These are phyloP conservation scores for Prinia subflava DNA, from an alignment of 2,113 vertebrate species.

Conservation along the genomic window DNA sequence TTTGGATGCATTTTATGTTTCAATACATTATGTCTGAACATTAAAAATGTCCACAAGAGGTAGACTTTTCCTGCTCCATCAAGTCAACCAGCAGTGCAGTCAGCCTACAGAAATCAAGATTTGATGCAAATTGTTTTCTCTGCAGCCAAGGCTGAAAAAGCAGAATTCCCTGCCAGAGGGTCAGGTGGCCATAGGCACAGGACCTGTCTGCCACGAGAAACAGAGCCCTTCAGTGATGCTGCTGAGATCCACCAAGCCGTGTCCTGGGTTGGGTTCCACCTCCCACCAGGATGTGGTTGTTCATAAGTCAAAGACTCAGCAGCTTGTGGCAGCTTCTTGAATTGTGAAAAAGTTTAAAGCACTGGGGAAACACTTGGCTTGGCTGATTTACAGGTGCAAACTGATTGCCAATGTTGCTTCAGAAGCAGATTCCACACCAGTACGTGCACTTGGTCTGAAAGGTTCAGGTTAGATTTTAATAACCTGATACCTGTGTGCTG, in stretches of 20 bases:
- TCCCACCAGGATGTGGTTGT: not conserved
- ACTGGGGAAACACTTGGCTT: not conserved
- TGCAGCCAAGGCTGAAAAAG: not conserved
- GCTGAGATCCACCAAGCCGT: not conserved
- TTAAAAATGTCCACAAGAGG: not conserved
- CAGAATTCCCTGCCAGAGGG: not conserved
- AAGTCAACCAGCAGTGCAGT: not conserved
- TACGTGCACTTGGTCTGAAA: not conserved
- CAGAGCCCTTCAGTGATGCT: not conserved
- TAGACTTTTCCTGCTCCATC: not conserved
- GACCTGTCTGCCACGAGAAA: not conserved
- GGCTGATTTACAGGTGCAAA: not conserved
- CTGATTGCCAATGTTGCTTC: not conserved
- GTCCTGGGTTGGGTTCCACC: too few species aligned
- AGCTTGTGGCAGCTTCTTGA: not conserved
- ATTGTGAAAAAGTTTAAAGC: not conserved
- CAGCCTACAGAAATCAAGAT: not conserved
- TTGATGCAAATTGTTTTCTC: not conserved
- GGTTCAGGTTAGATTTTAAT: not conserved
- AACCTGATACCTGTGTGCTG: not conserved
- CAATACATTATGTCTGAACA: constrained; percentile 23
- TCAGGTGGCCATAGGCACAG: rapidly evolving
- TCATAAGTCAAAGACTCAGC: not conserved
- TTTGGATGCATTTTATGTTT: constrained; percentile 52
- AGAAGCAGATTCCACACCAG: not conserved